A percentile compares a stretch with the other conserved stretches of the same genome.
Conservation (phyloP, 1,140 invertebrate species). For the Lepeophtheirus salmonis region DNA sequence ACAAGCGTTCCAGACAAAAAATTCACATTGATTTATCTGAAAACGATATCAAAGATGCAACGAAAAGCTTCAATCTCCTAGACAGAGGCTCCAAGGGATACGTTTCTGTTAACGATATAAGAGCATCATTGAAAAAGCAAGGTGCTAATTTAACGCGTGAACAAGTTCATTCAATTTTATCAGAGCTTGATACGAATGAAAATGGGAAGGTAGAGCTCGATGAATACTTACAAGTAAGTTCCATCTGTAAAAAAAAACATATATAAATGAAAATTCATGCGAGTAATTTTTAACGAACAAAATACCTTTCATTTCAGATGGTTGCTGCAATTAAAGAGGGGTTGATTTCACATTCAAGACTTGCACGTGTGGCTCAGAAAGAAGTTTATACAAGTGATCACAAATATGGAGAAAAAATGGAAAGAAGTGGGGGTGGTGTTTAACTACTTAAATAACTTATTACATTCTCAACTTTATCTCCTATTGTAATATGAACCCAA, state of each 20-base stretch:
- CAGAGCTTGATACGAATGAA: constrained; percentile 96
- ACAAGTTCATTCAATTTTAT: constrained; percentile 87
- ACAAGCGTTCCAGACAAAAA: constrained; percentile 58
- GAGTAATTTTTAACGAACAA: no score
- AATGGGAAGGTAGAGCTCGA: constrained; percentile 97
- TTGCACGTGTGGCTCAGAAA: constrained; percentile 64
- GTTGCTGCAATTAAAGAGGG: constrained; percentile 37
- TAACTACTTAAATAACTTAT: constrained; percentile 31
- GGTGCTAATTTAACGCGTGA: constrained; percentile 82
- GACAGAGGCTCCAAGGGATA: constrained; percentile 93
- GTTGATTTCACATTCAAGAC: constrained; percentile 65
- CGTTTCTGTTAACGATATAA: constrained; percentile 90
- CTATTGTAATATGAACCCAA: no score
- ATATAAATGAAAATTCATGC: no score
- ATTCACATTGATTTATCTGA: constrained; percentile 81
- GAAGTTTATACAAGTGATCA: not conserved
- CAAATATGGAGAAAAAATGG: constrained; percentile 17
- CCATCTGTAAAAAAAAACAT: no score
- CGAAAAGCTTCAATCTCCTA: constrained; percentile 81
- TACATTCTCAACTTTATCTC: no score
- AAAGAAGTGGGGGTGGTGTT: constrained; percentile 18
- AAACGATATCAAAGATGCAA: constrained; percentile 81
- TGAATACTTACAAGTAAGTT: constrained; percentile 84
- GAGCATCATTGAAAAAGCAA: constrained; percentile 69
- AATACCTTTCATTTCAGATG: constrained; percentile 19